Conservation (phyloP, 2,797 vertebrate genomes). For the Megaceryle alcyon region DNA sequence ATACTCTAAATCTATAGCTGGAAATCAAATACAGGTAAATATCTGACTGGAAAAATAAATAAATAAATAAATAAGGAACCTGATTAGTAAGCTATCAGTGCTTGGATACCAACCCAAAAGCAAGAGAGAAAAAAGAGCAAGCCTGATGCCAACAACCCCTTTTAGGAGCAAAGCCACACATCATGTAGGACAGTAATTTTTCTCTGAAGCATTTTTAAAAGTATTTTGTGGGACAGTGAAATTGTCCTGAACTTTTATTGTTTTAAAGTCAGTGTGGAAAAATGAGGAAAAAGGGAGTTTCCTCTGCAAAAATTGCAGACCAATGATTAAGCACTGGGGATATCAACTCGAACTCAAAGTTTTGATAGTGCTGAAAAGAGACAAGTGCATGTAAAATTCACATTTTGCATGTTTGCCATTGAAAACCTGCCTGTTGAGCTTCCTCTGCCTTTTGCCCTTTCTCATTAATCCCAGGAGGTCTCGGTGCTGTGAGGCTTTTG, state of each 20-base stretch:
- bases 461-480: neutral
- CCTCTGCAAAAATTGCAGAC: neutral
- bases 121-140: neutral
- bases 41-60: neutral
- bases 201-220: neutral
- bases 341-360: neutral
- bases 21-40: neutral
- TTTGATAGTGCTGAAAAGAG: neutral
- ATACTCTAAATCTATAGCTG: neutral
- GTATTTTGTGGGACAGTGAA: neutral
- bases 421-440: neutral
- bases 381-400: neutral
- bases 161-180: neutral
- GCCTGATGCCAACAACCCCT: neutral
- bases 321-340: neutral
- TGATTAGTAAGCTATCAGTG: neutral
- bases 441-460: neutral
- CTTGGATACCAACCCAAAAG: neutral
- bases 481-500: neutral
- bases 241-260: neutral
- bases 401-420: neutral
- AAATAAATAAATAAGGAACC: neutral
- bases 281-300: neutral
- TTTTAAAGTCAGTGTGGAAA: neutral
- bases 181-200: neutral